Percentiles rank a stretch among this genome's conserved stretches.
These are phyloP conservation scores for Ladona fulva DNA, from an alignment of 1,140 invertebrate genomes.

Conservation along the genomic window DNA sequence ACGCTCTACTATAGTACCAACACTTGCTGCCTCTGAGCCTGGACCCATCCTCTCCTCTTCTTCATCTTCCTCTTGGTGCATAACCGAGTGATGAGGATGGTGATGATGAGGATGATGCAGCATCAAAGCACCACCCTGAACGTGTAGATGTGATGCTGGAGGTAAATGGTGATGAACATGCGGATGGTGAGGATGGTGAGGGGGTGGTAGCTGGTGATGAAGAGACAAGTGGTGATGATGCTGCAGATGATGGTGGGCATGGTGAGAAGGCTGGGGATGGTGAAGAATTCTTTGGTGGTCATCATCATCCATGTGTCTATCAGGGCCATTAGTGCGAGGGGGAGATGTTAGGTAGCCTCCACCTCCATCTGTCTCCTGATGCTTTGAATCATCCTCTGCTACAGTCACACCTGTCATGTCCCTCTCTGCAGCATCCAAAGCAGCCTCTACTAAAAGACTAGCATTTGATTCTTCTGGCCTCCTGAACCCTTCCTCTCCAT, in stretches of 20 bases:
- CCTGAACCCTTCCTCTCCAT: conserved; percentile 15
- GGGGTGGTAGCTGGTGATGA: not conserved
- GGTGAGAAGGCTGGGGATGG: not conserved
- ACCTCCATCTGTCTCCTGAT: not conserved
- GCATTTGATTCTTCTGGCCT: conserved; percentile 46
- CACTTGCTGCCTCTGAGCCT: not conserved
- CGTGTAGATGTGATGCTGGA: conserved; percentile 17
- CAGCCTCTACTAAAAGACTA: conserved; percentile 53
- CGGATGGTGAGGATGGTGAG: not conserved
- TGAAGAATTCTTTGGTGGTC: not conserved
- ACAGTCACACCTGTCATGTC: conserved; percentile 31
- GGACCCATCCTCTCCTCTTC: not conserved
- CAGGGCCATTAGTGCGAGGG: not conserved
- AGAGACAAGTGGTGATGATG: conserved; percentile 14
- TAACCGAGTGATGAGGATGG: conserved; percentile 9
- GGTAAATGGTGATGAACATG: not conserved
- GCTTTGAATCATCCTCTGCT: not conserved
- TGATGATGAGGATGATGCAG: conserved; percentile 14
- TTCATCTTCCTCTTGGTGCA: not conserved
- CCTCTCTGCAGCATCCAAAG: conserved; percentile 48
- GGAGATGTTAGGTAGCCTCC: not conserved
- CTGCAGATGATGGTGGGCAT: conserved; percentile 14
- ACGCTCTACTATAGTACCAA: not conserved
- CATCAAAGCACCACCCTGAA: conserved; percentile 3
- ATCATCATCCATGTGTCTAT: not conserved